Evolutionary conservation across 2,888 invertebrate species (phyloP), one percentile per base, ranked within the genome.

Genomic region (Clistopyga incitator): DNA sequence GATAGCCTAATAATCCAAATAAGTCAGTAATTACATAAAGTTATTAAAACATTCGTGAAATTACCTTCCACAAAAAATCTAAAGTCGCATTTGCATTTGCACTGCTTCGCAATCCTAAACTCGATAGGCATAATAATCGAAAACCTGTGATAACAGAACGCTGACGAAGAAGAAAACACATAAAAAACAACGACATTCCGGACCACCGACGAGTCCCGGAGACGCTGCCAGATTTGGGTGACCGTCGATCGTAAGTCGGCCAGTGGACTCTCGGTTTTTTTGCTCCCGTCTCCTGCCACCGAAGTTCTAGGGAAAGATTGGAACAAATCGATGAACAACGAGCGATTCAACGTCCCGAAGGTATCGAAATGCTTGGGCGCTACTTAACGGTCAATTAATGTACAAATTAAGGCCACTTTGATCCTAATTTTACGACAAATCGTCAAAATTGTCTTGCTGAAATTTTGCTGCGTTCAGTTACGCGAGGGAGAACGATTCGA

Each of bases 231-330:
- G 80, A 86, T 85, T 86, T 82, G 82, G 84, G 61, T 82, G 82
- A 84, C 85, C 81, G 84, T 85, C 84, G 84, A 84, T 84, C 77
- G 68, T 83, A 86, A 83, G 84, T 86, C 72, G 84, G 82, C 77
- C 85, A 85, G 29, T 50, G 65, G 82, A 75, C 38, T 76, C 47
- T 59, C 61, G 54, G 18, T 82, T 76, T 34, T 78, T 74, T 77
- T 78, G 64, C 54, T 59, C 56, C 64, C 64, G 25, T 54, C 45
- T 72, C 59, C 29, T 18, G 50, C 45, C 83, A 34, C 45, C 20
- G 38, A 20, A 13, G 50, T 38, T 71, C 50, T 72, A 72, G 82
- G 38, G 61, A 78, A 38, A 64, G 82, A 50, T 75, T 70, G 20
- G 65, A 67, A 61, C 64, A 38, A 47, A 50, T 45, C 54, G n/a